phyloP scores from a whole-genome alignment of 2,888 invertebrate species.

The Neoascia interrupta region DNA sequence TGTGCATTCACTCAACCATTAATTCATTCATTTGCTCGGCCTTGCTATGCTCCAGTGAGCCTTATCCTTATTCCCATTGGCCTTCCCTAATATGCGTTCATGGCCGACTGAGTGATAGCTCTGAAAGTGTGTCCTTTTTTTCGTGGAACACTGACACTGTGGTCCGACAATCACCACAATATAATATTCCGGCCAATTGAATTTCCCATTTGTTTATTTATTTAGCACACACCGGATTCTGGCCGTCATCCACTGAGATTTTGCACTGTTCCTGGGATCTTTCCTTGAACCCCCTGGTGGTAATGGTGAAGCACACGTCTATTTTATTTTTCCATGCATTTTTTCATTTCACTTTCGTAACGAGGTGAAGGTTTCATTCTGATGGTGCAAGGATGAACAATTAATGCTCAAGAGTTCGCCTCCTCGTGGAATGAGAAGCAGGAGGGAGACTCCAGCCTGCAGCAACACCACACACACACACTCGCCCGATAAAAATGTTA shows the following conservation, averaged over 20 bases:
- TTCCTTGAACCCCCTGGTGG: too few species aligned
- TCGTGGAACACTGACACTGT: neutral
- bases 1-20: conserved; percentile 15
- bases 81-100: conserved; percentile 36
- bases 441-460: too few species aligned
- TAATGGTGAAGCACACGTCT: too few species aligned
- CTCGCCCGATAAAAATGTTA: conserved; percentile 37
- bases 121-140: conserved; percentile 24
- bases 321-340: neutral
- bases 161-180: conserved; percentile 36
- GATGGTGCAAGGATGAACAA: conserved; percentile 24
- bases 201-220: conserved; percentile 54
- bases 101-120: conserved; percentile 26
- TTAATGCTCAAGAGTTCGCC: conserved; percentile 18
- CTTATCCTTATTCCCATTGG: too few species aligned
- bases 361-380: too few species aligned
- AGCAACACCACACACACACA: conserved; percentile 6
- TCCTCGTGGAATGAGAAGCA: conserved; percentile 10
- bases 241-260: too few species aligned
- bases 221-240: too few species aligned
- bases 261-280: too few species aligned
- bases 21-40: conserved; percentile 38
- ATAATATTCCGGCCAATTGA: conserved; percentile 60
- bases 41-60: conserved; percentile 3
- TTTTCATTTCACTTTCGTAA: neutral